Evolutionary conservation across 2,797 vertebrate genomes (phyloP).

Genomic region (Chelonia mydas): DNA sequence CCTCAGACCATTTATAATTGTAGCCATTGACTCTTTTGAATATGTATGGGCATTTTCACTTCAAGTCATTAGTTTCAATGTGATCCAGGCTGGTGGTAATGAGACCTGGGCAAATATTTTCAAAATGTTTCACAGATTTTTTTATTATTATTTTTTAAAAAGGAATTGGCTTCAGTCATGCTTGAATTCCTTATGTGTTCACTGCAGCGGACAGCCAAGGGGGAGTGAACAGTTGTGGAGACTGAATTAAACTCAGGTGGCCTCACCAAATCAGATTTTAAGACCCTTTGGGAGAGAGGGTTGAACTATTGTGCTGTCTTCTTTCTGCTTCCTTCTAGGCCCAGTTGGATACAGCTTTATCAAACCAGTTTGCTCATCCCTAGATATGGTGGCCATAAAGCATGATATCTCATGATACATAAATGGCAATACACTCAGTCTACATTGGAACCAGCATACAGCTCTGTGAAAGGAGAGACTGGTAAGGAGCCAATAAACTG

Average conservation of each 20-base stretch:
- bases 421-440: background rate
- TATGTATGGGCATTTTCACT: background rate
- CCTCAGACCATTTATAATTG: background rate
- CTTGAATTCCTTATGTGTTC: background rate
- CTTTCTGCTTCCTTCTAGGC: background rate
- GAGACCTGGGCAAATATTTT: background rate
- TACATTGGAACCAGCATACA: constrained; percentile 1
- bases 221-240: background rate
- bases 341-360: background rate
- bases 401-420: background rate
- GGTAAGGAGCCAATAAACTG: background rate
- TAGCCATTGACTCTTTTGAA: background rate
- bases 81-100: background rate
- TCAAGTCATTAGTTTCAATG: background rate
- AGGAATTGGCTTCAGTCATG: background rate
- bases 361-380: background rate
- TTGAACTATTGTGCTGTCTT: background rate
- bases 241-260: background rate
- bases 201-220: background rate
- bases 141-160: background rate
- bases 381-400: background rate
- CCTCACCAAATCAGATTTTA: background rate
- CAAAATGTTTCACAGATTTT: background rate
- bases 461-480: background rate
- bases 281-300: background rate